These are phyloP conservation scores for Acrossocheilus fasciatus DNA, from an alignment of 2,797 vertebrate species.

Conservation along the genomic window DNA sequence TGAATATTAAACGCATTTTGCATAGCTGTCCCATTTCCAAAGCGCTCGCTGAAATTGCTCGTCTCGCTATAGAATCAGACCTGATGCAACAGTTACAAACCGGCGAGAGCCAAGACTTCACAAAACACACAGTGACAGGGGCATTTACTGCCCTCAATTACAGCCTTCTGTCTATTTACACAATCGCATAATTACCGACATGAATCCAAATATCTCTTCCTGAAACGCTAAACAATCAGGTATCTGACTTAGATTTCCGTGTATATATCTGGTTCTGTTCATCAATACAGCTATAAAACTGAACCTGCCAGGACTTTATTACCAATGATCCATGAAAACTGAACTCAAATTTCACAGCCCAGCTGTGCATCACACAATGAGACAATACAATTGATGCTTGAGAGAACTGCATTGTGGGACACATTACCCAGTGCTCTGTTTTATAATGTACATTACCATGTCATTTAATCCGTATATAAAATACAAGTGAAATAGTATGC, in stretches of 20 bases:
- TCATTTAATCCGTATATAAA: not conserved
- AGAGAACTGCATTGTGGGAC: not conserved
- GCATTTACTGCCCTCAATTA: slow-evolving; percentile 7
- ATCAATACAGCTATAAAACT: slow-evolving; percentile 49
- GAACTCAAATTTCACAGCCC: not conserved
- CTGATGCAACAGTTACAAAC: slow-evolving; percentile 17
- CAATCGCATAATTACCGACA: not conserved
- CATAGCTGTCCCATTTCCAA: slow-evolving; percentile 54
- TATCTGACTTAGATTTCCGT: not conserved
- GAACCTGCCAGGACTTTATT: slow-evolving; percentile 21
- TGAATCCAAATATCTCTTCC: not conserved
- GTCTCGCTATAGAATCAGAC: not conserved
- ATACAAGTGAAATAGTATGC: not conserved
- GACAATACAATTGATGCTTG: not conserved
- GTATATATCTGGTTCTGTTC: not conserved
- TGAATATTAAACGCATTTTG: slow-evolving; percentile 76
- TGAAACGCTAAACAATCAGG: not conserved
- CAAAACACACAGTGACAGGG: not conserved
- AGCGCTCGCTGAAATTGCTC: not conserved
- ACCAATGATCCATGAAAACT: not conserved
- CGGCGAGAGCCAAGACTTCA: not conserved
- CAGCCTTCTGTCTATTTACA: slow-evolving; percentile 28
- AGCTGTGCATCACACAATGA: not conserved
- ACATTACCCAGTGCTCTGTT: not conserved
- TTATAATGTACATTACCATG: not conserved